A percentile compares a stretch with the other conserved stretches of the same genome.
These are phyloP conservation scores for Julus scandinavius DNA, from an alignment of 2,888 invertebrate species.

Conservation along the genomic window DNA sequence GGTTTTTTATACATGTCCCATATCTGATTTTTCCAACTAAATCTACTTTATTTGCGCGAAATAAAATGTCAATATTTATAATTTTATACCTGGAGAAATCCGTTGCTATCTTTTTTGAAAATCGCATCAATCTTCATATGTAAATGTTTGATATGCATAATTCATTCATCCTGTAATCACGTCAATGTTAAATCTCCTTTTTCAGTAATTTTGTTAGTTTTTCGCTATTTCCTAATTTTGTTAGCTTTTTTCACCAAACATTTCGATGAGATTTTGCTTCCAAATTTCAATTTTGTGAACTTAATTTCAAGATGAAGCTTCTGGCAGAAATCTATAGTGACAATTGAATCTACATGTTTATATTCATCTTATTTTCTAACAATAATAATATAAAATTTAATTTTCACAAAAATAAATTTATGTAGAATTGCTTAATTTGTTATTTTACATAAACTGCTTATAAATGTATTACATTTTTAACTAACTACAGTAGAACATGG, in stretches of 20 bases:
- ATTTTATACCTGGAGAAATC: not conserved
- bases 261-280: not conserved
- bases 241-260: not conserved
- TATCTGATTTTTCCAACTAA: not conserved
- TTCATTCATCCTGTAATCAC: not conserved
- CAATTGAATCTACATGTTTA: not conserved
- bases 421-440: not conserved
- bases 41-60: not conserved
- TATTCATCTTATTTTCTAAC: not conserved
- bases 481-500: no score
- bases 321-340: not conserved
- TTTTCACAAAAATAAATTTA: not conserved
- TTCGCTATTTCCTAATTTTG: no score
- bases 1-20: no score
- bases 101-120: not conserved
- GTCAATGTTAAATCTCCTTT: not conserved
- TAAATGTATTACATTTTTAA: no score
- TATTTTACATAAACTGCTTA: no score
- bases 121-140: not conserved
- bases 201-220: not conserved
- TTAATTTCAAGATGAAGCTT: not conserved
- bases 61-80: slow-evolving; percentile 16
- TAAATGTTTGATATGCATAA: not conserved
- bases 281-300: not conserved
- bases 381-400: no score